Evolutionary conservation across 2,797 vertebrate species (phyloP), one percentile per base, ranked within the genome.

Genomic region (Capromys pilorides): DNA sequence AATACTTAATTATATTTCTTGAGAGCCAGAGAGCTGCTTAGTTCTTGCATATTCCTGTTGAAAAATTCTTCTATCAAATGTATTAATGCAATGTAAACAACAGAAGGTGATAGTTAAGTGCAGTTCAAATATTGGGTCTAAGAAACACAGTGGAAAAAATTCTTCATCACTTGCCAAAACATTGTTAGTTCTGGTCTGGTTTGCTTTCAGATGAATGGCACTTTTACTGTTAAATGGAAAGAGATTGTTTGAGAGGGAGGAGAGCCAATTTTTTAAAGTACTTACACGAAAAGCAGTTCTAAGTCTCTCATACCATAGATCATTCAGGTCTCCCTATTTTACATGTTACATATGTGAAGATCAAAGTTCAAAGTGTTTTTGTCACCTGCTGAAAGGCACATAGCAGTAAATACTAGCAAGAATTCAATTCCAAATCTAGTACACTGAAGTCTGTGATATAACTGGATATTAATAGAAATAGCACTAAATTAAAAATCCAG

Each of bases 201-300:
- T 79, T 80, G 57, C 36, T 82, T 31, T 28, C 57, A 93, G 61
- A 31, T 91, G 33, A 95, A 91, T 86, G 73, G 51, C 39, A 82
- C 62, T 79, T 94, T 95, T 82, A 92, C 67, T 90, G 61, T 77
- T 96, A 96, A 93, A 45, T 75, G 51, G 67, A 90, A 9, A 93
- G 33, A 88, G 33, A 36, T 39, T 95, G 33, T 91, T 77, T 90
- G 82, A 89, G 51, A 86, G n/a, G 11, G 24, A 45, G 69, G 81
- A 86, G 2, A 94, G 69, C 51, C 73, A 88, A 21, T 21, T 31
- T n/a, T 75, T 66, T 66, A 8, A 93, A 80, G 22, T 84, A 67
- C 33, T 95, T 86, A 26, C 26, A 7, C 88, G 88, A 79, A 88
- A 39, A 81, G 61, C 39, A 75, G 49, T 49, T 86, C 49, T 78